Conservation (phyloP, 2,888 invertebrate genomes). For the Epinotia brunnichana region DNA sequence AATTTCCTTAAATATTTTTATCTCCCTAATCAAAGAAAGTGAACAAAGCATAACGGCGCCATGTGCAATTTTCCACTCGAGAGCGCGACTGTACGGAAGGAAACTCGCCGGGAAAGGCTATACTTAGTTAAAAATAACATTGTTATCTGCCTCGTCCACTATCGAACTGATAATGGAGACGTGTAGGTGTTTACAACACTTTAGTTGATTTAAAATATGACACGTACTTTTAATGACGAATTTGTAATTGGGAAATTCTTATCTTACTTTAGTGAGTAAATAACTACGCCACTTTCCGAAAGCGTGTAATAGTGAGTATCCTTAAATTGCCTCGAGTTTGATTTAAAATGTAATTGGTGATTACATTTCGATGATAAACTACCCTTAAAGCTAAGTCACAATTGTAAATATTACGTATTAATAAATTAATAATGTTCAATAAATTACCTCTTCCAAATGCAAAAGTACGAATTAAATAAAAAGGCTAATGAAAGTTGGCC, state of each 20-base stretch:
- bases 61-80: not conserved
- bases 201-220: constrained; percentile 30
- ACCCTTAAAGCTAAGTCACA: not conserved
- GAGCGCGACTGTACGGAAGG: constrained; percentile 4
- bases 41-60: not conserved
- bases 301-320: not conserved
- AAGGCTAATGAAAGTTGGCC: constrained; percentile 5
- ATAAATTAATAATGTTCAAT: not conserved
- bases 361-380: not conserved
- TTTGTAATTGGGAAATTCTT: constrained; percentile 21
- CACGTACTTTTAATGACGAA: constrained; percentile 23
- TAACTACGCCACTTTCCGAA: constrained; percentile 7
- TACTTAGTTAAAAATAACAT: constrained; percentile 32
- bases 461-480: not conserved
- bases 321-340: not conserved
- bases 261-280: not conserved
- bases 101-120: constrained; percentile 38
- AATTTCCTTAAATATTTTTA: too few species aligned
- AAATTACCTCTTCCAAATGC: constrained; percentile 4
- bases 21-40: not conserved
- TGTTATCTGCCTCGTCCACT: constrained; percentile 36
- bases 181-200: constrained; percentile 34
- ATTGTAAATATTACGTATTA: not conserved
- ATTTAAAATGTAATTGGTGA: not conserved
- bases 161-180: constrained; percentile 37